Base-by-base conservation (phyloP, 1,140 invertebrate species). In the Orussus abietinus region DNA sequence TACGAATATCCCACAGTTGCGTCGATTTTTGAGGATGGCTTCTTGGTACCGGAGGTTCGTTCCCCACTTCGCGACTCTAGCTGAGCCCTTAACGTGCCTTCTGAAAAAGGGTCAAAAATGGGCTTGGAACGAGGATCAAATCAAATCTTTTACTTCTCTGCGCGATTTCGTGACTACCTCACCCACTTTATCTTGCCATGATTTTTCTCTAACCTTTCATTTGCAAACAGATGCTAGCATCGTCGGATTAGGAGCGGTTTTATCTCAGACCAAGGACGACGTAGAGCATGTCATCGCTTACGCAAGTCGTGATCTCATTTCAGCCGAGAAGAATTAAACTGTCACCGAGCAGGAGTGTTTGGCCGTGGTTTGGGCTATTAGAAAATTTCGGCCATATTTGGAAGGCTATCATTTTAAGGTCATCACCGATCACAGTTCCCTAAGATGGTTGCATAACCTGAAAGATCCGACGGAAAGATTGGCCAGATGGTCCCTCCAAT, bases 341-440 rank as follows among this genome's bases (percentile, higher is more conserved):
- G 55, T 55, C 5, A 72, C 66, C 2, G 73, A 80, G 53, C 45
- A 55, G 33, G 74, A 79, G 60, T 64, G 62, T 37, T 45, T 77
- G 18, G 69, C 69, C 0, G 59, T 76, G 4, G 22, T 78, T 6
- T 59, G 54, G 45, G 62, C 57, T 3, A 53, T 77, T 4, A 52
- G 71, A 40, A 60, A 70, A 28, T 72, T 72, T 41, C 25, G 55
- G n/a, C n/a, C n/a, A n/a, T n/a, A n/a, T n/a, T n/a, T n/a, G n/a
- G n/a, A n/a, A n/a, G n/a, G n/a, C n/a, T n/a, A n/a, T n/a, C n/a
- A n/a, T n/a, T n/a, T n/a, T n/a, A n/a, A n/a, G n/a, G n/a, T n/a
- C n/a, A n/a, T n/a, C n/a, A n/a, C n/a, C n/a, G n/a, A n/a, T n/a
- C n/a, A n/a, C n/a, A n/a, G 55, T 30, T 59, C 63, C 9, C 51